Conservation (phyloP, 2,888 invertebrate species). For the Campoplex nolae region DNA sequence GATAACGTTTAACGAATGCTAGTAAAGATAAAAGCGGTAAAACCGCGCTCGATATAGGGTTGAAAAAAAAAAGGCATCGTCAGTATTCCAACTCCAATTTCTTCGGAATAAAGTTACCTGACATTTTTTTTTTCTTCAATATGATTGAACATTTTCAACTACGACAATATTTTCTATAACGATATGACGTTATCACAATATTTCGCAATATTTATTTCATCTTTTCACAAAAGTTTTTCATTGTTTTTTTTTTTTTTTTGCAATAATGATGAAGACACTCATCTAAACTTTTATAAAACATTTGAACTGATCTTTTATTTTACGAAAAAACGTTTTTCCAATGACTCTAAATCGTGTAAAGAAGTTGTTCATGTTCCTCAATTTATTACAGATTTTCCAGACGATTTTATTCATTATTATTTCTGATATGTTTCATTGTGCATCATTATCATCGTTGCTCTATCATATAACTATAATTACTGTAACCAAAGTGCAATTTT, state of each 20-base stretch:
- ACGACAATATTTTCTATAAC: too few relatives aligned
- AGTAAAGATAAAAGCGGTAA: conserved; percentile 33
- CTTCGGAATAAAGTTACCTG: neutral
- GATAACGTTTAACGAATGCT: conserved; percentile 14
- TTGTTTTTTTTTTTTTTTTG: neutral
- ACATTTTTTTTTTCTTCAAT: neutral
- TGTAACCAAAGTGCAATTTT: neutral
- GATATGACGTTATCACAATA: neutral
- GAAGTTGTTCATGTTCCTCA: too few relatives aligned
- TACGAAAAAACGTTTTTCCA: too few relatives aligned
- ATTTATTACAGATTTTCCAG: too few relatives aligned
- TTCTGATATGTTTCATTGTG: neutral
- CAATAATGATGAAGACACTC: neutral
- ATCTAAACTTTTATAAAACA: too few relatives aligned
- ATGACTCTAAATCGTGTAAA: too few relatives aligned
- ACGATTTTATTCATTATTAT: neutral
- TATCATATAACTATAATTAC: too few relatives aligned
- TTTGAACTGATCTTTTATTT: too few relatives aligned
- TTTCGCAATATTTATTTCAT: neutral
- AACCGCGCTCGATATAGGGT: neutral
- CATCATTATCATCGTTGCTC: too few relatives aligned
- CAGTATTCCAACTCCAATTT: neutral
- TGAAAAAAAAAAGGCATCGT: neutral
- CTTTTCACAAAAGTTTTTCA: neutral
- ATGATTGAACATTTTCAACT: neutral